These are phyloP conservation scores for Hydrochoerus hydrochaeris DNA, from an alignment of 2,113 vertebrate genomes.

Conservation along the genomic window DNA sequence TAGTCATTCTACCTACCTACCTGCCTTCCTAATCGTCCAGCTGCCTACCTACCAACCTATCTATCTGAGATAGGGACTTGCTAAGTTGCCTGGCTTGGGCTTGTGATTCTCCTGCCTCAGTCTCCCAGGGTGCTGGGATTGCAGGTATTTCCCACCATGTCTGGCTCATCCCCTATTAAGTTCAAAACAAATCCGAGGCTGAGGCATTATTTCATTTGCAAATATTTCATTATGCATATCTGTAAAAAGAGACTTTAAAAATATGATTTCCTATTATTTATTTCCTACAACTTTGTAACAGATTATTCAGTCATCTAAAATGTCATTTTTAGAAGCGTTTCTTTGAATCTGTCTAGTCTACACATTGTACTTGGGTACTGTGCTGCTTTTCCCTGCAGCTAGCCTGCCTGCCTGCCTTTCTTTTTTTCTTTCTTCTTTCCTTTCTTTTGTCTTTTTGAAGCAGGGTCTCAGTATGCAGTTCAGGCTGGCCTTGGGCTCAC, in stretches of 20 bases:
- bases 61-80: not conserved
- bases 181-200: constrained; percentile 16
- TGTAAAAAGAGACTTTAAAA: not conserved
- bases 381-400: not conserved
- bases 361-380: not conserved
- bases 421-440: too few relatives aligned
- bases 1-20: too few relatives aligned
- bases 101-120: not conserved
- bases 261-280: not conserved
- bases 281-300: not conserved
- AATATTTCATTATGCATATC: not conserved
- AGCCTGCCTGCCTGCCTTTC: too few relatives aligned
- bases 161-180: not conserved
- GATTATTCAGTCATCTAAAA: not conserved
- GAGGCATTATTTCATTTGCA: not conserved
- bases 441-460: too few relatives aligned
- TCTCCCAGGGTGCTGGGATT: not conserved
- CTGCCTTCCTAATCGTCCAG: too few relatives aligned
- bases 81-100: not conserved
- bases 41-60: too few relatives aligned
- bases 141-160: not conserved
- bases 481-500: too few relatives aligned
- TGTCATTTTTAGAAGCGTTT: not conserved
- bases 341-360: not conserved
- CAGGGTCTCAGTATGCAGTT: too few relatives aligned